Evolutionary conservation across 2,113 vertebrate species (phyloP).

Genomic region (Triplophysa dalaica): DNA sequence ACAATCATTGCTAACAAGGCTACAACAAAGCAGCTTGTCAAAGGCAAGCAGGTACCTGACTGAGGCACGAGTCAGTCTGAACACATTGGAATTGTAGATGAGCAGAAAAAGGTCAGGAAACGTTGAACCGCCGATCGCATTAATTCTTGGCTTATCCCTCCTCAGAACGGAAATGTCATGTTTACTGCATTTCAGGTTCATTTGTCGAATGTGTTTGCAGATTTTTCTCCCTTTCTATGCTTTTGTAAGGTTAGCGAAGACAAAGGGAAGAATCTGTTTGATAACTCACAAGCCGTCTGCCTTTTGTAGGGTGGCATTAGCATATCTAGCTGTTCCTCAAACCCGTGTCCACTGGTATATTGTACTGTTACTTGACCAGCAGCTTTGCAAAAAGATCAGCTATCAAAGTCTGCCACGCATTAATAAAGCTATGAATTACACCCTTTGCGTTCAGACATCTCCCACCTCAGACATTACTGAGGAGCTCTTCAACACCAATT

Average conservation of each 20-base stretch:
- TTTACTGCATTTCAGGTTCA: constrained; percentile 70
- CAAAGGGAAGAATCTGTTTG: constrained; percentile 55
- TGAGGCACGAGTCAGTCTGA: constrained; percentile 47
- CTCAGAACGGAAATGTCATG: constrained; percentile 73
- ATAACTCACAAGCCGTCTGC: constrained; percentile 54
- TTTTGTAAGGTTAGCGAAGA: constrained; percentile 54
- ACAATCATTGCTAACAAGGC: constrained; percentile 15
- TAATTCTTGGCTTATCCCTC: constrained; percentile 64
- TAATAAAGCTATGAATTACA: constrained; percentile 84
- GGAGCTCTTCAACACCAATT: constrained; percentile 82
- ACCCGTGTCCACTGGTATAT: constrained; percentile 50
- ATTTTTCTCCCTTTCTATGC: constrained; percentile 30
- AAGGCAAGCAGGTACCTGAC: constrained; percentile 27
- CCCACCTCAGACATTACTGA: constrained; percentile 79
- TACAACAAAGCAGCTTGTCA: constrained; percentile 35
- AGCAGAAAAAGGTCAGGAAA: constrained; percentile 64
- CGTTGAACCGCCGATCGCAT: constrained; percentile 65
- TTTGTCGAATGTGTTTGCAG: constrained; percentile 53
- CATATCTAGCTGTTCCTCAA: constrained; percentile 51
- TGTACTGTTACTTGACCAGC: constrained; percentile 65
- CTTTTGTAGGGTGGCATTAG: constrained; percentile 54
- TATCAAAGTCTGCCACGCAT: constrained; percentile 75
- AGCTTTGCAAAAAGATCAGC: constrained; percentile 77
- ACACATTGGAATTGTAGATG: constrained; percentile 74
- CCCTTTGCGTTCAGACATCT: constrained; percentile 72